Percentiles rank a stretch among this genome's conserved stretches.
phyloP scores from a whole-genome alignment of 2,888 invertebrate genomes.

The Leucozona laternaria region DNA sequence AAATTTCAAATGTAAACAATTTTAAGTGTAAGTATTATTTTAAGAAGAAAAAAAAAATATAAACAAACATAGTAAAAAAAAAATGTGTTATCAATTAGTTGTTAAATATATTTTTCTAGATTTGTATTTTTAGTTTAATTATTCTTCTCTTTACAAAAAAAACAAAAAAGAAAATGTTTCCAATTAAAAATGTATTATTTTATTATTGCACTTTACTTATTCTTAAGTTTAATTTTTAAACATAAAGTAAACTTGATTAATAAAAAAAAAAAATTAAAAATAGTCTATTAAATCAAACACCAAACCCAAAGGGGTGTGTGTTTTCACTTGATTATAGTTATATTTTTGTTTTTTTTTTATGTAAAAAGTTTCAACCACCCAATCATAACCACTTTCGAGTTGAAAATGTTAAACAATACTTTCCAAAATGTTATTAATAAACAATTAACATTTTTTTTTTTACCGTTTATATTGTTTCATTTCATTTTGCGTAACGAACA shows the following conservation, averaged over 20 bases:
- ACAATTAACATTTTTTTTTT: background rate
- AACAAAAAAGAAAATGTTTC: constrained; percentile 4
- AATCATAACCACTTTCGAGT: background rate
- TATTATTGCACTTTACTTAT: constrained; percentile 50
- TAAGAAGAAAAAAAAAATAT: constrained; percentile 13
- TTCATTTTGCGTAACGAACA: background rate
- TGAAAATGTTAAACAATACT: background rate
- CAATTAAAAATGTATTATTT: constrained; percentile 60
- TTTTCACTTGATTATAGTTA: constrained; percentile 36
- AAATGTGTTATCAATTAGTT: constrained; percentile 41
- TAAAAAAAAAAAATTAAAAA: constrained; percentile 11
- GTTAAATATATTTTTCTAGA: constrained; percentile 49
- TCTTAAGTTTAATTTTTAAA: constrained; percentile 24
- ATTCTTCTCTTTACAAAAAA: constrained; percentile 6
- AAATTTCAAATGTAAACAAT: constrained; percentile 43
- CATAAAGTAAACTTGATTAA: background rate
- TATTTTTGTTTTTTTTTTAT: background rate
- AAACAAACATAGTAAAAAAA: background rate
- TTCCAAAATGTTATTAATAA: constrained; percentile 31
- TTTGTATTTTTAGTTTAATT: constrained; percentile 26
- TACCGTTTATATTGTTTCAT: constrained; percentile 1
- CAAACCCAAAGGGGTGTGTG: no score
- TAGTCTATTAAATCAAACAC: constrained; percentile 36
- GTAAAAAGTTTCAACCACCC: constrained; percentile 11
- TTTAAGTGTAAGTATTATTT: constrained; percentile 27